Percentiles rank a stretch among this genome's conserved stretches.
Conservation (phyloP, 2,797 vertebrate species). For the Graptemys geographica region DNA sequence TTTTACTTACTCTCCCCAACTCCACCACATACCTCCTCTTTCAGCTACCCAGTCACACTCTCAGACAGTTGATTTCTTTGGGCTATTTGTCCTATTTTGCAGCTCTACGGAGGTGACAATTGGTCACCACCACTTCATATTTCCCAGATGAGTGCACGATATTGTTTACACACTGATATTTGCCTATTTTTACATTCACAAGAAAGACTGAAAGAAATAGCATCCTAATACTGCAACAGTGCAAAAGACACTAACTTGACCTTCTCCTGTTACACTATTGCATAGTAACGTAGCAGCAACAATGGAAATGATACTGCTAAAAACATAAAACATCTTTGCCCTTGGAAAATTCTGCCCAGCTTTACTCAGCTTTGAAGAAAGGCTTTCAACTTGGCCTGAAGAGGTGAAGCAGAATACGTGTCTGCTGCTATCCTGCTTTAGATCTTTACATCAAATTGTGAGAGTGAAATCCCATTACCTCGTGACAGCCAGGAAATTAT, state of each 20-base stretch:
- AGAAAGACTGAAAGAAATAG: background rate
- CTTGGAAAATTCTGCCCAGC: background rate
- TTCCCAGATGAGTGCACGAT: background rate
- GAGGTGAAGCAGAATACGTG: background rate
- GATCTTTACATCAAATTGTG: background rate
- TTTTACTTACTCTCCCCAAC: background rate
- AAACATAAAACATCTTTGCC: background rate
- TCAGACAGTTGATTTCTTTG: background rate
- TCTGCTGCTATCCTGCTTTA: background rate
- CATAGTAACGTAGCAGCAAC: background rate
- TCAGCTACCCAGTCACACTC: background rate
- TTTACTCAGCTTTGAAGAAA: conserved; percentile 28
- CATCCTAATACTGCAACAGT: background rate
- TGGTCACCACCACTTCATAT: background rate
- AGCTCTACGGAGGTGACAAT: background rate
- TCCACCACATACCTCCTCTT: background rate
- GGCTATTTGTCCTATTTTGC: background rate
- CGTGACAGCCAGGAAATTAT: conserved; percentile 37
- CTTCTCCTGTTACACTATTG: background rate
- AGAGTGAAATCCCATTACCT: conserved; percentile 21
- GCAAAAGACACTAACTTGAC: background rate
- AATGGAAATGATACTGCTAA: background rate
- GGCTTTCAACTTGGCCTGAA: background rate
- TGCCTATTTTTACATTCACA: background rate
- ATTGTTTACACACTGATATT: background rate